Base-by-base conservation (phyloP, 92 coral and sea anemone species). In the Porites cylindrica region DNA sequence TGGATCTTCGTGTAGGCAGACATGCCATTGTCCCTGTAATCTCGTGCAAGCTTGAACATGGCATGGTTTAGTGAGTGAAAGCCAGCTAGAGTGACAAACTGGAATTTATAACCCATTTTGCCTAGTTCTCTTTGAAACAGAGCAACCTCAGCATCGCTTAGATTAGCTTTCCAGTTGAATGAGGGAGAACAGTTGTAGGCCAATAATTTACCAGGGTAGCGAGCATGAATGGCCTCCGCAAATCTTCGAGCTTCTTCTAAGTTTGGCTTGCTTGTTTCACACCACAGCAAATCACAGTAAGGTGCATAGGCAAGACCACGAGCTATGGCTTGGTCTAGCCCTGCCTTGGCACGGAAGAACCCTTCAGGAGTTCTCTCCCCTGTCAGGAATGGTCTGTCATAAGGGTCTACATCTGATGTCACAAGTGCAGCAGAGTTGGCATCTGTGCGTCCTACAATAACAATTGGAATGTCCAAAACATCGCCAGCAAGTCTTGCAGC, bases 151-250 rank as follows among this genome's bases (percentile, higher is more conserved):
- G 80, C 92, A 88, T 97, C 99, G 23, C 88, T 85, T 11, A 97
- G 95, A 90, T 97, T 97, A 54, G 99, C 99, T 72, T 93, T 97
- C 99, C 99, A 97, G 95, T 97, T 97, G 86, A 97, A 97, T 24
- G 99, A 97, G 19, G 99, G 99, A 24, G 99, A 97, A 72, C 99
- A 97, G 92, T 97, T 97, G 85, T 97, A 97, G 51, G 99, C 99
- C 18, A 97, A 93, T 20, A 94, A 94, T 81, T 97, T 97, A 19
- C 98, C 99, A 51, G 99, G 99, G 79, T 84, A 97, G 60, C 86
- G 86, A 17, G 96, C 93, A 84, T 97, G 99, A 81, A 97, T 87
- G 38, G 99, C 98, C 38, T 92, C 81, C 3, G 99, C 99, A 95
- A 97, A 97, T 77, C 92, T 76, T 59, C 95, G 88, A 21, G 99